Base-by-base conservation (phyloP, 1,140 invertebrate genomes). In the Zaprionus tsacasi region DNA sequence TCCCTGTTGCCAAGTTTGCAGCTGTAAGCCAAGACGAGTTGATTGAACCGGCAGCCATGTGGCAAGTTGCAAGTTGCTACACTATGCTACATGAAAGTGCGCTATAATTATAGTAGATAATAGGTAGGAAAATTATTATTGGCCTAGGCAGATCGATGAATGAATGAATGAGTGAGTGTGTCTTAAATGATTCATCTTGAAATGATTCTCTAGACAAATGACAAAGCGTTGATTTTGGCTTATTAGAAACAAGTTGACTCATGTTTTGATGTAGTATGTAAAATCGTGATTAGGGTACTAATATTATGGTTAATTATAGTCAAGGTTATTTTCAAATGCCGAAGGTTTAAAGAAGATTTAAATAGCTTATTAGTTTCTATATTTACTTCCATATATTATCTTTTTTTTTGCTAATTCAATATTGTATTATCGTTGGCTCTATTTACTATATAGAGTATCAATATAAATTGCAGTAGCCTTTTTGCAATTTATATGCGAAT, bases 1-100 rank as follows among this genome's bases (percentile, higher is more conserved):
- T 55, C 27, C 45, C 15, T n/a, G n/a, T n/a, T n/a, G n/a, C n/a
- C n/a, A n/a, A 15, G 40, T 45, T 45, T 52, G 21, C 35, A 69
- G 59, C 35, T n/a, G 27, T 1, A 13, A 5, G 40, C 40, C 15
- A 6, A 7, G 6, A 35, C 5, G 33, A 80, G 78, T 80, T 80
- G 78, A 80, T 78, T 80, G 78, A 80, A 80, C 78, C 61, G 78
- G 60, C 78, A 64, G 70, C 65, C 75, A 74, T 72, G 77, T 76
- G 73, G 74, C 77, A 73, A 67, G 69, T 64, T 72, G 73, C 59
- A 74, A 38, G 59, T 56, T 55, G 43, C 68, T 71, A 21, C 21
- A 21, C 21, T 21, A 21, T 2, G 69, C 48, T 38, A 64, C 43
- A 77, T 59, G 43, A 52, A 55, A 61, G 38, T 59, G 12, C 61